Evolutionary conservation across 2,113 vertebrate genomes (phyloP).

Genomic region (Tretioscincus oriximinensis): DNA sequence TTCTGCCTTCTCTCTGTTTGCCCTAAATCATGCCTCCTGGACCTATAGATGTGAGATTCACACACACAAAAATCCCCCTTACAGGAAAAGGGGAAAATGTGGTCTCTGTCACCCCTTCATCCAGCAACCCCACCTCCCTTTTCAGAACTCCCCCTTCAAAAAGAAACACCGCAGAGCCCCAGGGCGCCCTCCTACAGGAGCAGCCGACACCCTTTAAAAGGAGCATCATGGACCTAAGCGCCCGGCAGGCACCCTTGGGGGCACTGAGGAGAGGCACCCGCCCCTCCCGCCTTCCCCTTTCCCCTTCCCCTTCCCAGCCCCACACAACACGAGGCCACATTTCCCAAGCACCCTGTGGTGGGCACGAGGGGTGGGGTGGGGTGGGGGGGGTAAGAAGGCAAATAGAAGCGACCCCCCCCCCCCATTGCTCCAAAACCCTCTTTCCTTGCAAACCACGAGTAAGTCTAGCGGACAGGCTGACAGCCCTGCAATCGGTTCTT

Average conservation of each 20-base stretch:
- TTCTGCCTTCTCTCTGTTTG: background rate
- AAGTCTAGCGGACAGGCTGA: background rate
- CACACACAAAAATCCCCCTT: no score
- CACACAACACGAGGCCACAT: no score
- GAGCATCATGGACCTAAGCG: background rate
- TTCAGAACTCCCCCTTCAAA: background rate
- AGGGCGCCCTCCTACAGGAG: no score
- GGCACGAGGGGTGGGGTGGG: accelerated
- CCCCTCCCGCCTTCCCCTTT: background rate
- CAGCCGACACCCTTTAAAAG: background rate
- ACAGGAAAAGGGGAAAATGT: no score
- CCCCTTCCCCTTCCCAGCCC: background rate
- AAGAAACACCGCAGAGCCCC: background rate
- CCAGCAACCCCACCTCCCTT: background rate
- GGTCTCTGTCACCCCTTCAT: no score
- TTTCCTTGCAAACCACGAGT: conserved; percentile 29
- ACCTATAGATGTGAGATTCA: background rate
- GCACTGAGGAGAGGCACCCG: no score
- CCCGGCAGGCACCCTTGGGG: background rate
- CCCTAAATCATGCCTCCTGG: no score
- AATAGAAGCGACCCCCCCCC: background rate
- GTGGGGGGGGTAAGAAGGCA: no score
- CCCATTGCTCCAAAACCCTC: background rate
- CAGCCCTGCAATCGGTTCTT: conserved; percentile 36
- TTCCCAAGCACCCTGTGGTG: no score